Conservation (phyloP, 1,140 invertebrate species). For the Aporrectodea caliginosa region DNA sequence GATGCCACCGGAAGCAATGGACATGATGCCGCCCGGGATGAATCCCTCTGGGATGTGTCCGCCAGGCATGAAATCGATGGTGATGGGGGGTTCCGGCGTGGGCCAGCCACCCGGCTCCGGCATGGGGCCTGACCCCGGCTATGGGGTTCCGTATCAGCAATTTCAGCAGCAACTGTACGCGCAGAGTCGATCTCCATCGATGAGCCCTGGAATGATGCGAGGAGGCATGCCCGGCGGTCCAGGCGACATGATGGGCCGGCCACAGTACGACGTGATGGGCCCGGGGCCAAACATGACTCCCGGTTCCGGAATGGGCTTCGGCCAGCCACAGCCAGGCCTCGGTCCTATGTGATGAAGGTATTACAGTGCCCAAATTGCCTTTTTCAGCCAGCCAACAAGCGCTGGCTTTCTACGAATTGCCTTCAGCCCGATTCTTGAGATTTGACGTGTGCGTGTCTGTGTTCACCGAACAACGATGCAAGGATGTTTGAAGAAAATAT, state of each 20-base stretch:
- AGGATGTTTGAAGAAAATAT: too few relatives aligned
- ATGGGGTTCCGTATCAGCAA: slow-evolving; percentile 45
- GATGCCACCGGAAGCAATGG: background rate
- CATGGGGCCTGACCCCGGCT: background rate
- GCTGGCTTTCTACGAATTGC: background rate
- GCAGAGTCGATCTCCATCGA: slow-evolving; percentile 33
- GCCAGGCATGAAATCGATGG: slow-evolving; percentile 38
- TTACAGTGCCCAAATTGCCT: background rate
- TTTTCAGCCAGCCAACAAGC: background rate
- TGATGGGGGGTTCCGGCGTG: slow-evolving; percentile 12
- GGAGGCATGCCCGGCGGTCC: background rate
- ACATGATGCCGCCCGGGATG: background rate
- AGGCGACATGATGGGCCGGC: background rate
- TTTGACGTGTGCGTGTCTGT: too few relatives aligned
- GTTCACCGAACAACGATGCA: too few relatives aligned
- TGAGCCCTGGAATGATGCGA: background rate
- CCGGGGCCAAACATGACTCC: background rate
- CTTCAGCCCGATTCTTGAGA: too few relatives aligned
- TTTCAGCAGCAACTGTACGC: slow-evolving; percentile 52
- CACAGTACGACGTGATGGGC: background rate
- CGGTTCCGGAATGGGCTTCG: background rate
- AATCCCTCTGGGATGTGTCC: slow-evolving; percentile 39
- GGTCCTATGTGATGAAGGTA: background rate
- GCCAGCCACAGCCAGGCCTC: background rate
- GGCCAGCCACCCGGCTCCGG: background rate